Conservation (phyloP, 2,113 vertebrate species). For the Zeus faber region DNA sequence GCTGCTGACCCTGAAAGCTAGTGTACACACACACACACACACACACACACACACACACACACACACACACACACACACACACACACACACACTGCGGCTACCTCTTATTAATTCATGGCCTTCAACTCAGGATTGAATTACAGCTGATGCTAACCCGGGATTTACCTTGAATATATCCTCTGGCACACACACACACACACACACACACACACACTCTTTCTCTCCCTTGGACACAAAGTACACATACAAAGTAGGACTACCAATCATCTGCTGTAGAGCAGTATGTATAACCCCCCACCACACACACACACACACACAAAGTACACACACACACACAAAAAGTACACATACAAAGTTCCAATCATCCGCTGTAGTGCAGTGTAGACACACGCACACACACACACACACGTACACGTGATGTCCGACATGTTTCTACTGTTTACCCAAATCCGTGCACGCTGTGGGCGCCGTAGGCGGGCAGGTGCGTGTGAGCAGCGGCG, state of each 20-base stretch:
- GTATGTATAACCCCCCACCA: too few species aligned
- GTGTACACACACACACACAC: conserved; percentile 10
- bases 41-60: conserved; percentile 16
- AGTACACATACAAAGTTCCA: too few species aligned
- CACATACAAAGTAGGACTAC: too few species aligned
- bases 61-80: conserved; percentile 13
- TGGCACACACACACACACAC: not conserved
- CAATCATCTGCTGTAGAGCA: too few species aligned
- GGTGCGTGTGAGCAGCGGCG: too few species aligned
- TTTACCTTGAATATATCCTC: too few species aligned
- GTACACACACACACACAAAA: conserved; percentile 8
- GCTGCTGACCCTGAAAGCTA: conserved; percentile 40
- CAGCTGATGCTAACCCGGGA: conserved; percentile 20
- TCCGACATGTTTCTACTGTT: not conserved
- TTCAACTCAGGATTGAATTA: conserved; percentile 60
- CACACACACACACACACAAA: conserved; percentile 2
- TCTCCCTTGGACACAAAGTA: too few species aligned
- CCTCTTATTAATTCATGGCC: conserved; percentile 65
- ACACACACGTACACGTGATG: not conserved
- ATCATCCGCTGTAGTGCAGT: too few species aligned
- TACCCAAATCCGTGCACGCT: too few species aligned
- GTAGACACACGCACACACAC: too few species aligned
- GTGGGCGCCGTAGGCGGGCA: too few species aligned
- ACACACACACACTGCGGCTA: not conserved
- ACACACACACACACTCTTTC: not conserved